These are phyloP conservation scores for Thryonomys swinderianus DNA, from an alignment of 2,113 vertebrate genomes.

Conservation along the genomic window DNA sequence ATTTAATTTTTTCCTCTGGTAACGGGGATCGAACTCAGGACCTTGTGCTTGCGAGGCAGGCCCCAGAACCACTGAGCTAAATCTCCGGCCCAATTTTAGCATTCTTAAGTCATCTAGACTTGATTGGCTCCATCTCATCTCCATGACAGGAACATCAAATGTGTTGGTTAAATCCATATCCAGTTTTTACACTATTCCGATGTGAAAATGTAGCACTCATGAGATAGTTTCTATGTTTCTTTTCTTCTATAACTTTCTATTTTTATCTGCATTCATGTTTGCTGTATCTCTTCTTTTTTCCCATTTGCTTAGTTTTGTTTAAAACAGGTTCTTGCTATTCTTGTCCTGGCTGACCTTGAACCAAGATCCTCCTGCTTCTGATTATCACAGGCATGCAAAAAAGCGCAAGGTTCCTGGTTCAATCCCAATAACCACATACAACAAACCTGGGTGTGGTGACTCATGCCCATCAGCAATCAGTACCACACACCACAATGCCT, in stretches of 20 bases:
- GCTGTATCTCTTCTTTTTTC: background rate
- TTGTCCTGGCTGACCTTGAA: background rate
- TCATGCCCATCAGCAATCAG: too few relatives aligned
- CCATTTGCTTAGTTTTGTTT: background rate
- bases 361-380: background rate
- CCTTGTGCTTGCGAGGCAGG: too few relatives aligned
- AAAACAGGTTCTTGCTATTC: background rate
- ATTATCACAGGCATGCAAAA: background rate
- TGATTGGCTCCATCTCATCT: background rate
- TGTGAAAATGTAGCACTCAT: background rate
- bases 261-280: background rate
- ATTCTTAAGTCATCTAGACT: background rate
- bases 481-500: too few relatives aligned
- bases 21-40: too few relatives aligned
- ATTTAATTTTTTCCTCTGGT: background rate
- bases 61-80: too few relatives aligned
- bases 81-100: background rate
- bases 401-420: too few relatives aligned
- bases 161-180: background rate
- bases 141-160: background rate
- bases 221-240: background rate
- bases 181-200: background rate
- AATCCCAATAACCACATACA: too few relatives aligned
- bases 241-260: background rate
- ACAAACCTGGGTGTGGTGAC: too few relatives aligned